A percentile compares a stretch with the other conserved stretches of the same genome.
Evolutionary conservation across 2,113 vertebrate genomes (phyloP).

Genomic region (Mobula hypostoma): DNA sequence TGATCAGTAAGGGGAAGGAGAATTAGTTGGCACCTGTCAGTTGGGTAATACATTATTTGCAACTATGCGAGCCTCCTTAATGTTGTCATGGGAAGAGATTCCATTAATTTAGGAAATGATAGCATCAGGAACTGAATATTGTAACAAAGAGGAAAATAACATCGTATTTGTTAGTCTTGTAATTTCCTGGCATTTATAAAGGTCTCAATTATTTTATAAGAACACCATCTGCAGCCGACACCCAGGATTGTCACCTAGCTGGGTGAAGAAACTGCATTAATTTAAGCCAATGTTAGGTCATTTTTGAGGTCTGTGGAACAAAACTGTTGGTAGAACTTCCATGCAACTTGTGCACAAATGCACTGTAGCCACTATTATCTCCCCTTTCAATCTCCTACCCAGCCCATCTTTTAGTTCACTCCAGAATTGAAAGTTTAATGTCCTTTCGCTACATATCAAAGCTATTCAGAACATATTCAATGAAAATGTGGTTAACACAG

Average conservation of each 20-base stretch:
- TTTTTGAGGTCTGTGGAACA: too few species aligned
- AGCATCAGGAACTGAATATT: background rate
- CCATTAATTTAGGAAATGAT: too few species aligned
- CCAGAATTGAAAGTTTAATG: background rate
- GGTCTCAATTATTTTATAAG: background rate
- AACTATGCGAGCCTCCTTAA: too few species aligned
- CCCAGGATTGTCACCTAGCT: background rate
- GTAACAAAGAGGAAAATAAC: background rate
- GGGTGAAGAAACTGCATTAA: background rate
- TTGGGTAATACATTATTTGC: too few species aligned
- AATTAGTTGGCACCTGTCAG: too few species aligned
- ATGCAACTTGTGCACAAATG: too few species aligned
- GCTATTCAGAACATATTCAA: background rate
- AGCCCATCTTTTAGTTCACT: background rate
- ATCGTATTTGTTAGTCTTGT: background rate
- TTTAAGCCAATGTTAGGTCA: background rate
- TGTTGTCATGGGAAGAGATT: too few species aligned
- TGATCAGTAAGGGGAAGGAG: too few species aligned
- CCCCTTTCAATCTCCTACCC: too few species aligned
- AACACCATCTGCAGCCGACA: background rate
- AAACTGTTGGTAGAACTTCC: too few species aligned
- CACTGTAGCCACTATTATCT: too few species aligned
- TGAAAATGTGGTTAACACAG: background rate
- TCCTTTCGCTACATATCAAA: background rate
- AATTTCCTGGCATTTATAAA: background rate